phyloP scores from a whole-genome alignment of 2,888 invertebrate genomes.

The Drosophila neutralis region DNA sequence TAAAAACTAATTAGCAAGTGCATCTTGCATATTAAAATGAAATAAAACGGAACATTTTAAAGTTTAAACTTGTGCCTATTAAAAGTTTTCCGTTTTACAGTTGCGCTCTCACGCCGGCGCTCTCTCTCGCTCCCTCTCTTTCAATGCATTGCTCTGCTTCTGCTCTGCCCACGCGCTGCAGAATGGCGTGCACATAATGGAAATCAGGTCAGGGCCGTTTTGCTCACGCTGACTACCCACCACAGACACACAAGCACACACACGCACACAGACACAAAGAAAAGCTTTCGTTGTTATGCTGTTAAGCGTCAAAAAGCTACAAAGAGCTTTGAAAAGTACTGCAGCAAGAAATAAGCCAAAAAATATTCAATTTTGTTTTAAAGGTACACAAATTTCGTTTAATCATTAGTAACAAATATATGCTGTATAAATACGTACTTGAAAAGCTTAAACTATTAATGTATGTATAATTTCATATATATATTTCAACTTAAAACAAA shows the following conservation, averaged over 20 bases:
- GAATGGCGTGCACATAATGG: constrained; percentile 67
- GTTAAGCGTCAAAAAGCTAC: constrained; percentile 41
- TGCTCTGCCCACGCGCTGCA: constrained; percentile 72
- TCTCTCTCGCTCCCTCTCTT: constrained; percentile 48
- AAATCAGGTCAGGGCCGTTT: constrained; percentile 85
- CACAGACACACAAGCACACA: constrained; percentile 19
- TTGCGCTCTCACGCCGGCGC: constrained; percentile 61
- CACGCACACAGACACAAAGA: constrained; percentile 12
- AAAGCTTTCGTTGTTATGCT: constrained; percentile 39
- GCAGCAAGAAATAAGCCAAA: background rate
- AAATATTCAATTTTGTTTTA: constrained; percentile 25
- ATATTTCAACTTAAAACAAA: constrained; percentile 67
- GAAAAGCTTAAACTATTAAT: constrained; percentile 69
- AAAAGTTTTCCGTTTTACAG: constrained; percentile 13
- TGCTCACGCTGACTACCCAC: constrained; percentile 77
- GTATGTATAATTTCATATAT: constrained; percentile 16
- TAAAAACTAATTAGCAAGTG: background rate
- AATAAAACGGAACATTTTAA: background rate
- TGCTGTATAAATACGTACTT: constrained; percentile 75
- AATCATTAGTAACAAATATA: constrained; percentile 79
- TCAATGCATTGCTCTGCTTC: constrained; percentile 43
- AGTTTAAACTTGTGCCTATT: background rate
- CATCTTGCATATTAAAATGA: background rate
- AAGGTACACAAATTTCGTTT: constrained; percentile 62
- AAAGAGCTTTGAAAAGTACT: constrained; percentile 28